Percentiles rank a stretch among this genome's conserved stretches.
These are phyloP conservation scores for Macrochelys suwanniensis DNA, from an alignment of 2,797 vertebrate species.

Conservation along the genomic window DNA sequence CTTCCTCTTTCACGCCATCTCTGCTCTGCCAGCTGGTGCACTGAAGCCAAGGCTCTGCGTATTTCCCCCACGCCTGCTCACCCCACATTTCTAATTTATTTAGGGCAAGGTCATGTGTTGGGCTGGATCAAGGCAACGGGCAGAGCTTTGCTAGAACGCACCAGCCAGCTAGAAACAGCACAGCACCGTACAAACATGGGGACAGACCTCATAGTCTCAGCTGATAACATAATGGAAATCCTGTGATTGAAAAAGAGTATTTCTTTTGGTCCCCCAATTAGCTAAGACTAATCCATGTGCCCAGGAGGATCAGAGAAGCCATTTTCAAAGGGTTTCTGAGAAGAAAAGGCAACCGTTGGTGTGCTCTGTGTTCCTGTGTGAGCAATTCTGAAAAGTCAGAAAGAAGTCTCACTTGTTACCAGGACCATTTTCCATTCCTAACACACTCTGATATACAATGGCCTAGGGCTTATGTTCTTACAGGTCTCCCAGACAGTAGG, in stretches of 20 bases:
- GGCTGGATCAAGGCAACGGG: neutral
- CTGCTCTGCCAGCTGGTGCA: neutral
- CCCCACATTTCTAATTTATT: neutral
- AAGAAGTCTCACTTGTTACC: neutral
- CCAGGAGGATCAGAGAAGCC: neutral
- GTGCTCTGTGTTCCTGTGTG: neutral
- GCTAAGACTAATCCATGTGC: neutral
- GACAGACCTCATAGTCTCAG: too few relatives aligned
- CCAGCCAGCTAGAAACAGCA: neutral
- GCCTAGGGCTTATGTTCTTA: neutral
- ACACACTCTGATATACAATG: neutral
- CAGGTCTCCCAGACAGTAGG: neutral
- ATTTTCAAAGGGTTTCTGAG: neutral
- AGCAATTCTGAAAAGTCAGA: neutral
- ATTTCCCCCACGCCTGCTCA: neutral
- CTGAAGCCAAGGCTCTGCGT: neutral
- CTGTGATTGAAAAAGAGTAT: neutral
- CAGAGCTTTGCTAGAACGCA: neutral
- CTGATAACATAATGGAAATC: neutral
- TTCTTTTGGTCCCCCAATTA: neutral
- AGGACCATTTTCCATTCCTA: neutral
- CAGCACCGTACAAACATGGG: neutral
- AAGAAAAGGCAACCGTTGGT: neutral
- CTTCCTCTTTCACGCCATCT: neutral
- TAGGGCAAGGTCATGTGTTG: neutral